These are phyloP conservation scores for Leptinotarsa defecta DNA, from an alignment of 1,140 invertebrate species.

Conservation along the genomic window DNA sequence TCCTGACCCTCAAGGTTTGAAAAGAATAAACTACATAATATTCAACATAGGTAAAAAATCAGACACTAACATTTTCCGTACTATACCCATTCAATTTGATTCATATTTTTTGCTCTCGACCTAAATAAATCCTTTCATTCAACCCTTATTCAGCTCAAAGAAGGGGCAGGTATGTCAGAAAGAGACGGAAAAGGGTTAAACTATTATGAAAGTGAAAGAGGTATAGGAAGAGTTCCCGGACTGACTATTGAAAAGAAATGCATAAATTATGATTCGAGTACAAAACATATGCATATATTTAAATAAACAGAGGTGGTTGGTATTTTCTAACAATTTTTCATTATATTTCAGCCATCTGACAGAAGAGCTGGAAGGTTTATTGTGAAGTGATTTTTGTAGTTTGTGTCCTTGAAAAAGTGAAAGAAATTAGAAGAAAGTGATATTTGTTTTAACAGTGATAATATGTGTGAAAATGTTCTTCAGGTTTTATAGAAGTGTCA, in stretches of 20 bases:
- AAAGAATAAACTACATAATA: too few relatives aligned
- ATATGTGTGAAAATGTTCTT: neutral
- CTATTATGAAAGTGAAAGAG: conserved; percentile 37
- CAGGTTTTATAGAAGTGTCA: too few relatives aligned
- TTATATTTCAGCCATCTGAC: neutral
- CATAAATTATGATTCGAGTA: conserved; percentile 38
- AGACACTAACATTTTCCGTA: conserved; percentile 1
- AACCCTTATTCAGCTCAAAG: conserved; percentile 32
- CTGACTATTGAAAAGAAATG: conserved; percentile 38
- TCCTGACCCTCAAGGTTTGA: too few relatives aligned
- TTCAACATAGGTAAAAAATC: too few relatives aligned
- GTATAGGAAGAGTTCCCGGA: conserved; percentile 39
- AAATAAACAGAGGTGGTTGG: conserved; percentile 20
- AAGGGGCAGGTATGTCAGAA: conserved; percentile 34
- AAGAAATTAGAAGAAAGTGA: conserved; percentile 1
- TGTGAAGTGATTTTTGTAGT: neutral
- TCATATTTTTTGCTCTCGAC: conserved; percentile 34
- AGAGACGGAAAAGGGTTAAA: conserved; percentile 24
- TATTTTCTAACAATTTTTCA: neutral
- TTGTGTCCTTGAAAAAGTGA: neutral
- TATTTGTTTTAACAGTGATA: neutral
- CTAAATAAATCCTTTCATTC: conserved; percentile 34
- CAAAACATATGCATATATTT: conserved; percentile 41
- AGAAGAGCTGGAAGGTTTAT: neutral
- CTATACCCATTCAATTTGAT: conserved; percentile 22